Base-by-base conservation (phyloP, 2,113 vertebrate species). In the Apeltes quadracus region DNA sequence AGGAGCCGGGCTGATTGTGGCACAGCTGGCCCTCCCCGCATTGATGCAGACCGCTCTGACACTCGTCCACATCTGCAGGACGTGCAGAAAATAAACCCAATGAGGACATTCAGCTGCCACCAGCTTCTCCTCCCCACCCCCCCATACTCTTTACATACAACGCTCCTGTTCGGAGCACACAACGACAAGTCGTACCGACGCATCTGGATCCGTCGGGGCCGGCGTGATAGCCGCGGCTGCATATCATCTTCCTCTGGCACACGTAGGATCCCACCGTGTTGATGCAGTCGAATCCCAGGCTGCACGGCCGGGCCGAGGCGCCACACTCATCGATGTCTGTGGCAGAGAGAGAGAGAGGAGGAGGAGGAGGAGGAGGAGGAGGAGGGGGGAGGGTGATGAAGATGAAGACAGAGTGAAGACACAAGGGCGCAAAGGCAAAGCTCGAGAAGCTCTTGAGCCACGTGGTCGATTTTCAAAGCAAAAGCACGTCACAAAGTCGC, bases 231-330 rank as follows among this genome's bases (percentile, higher is more conserved):
- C 97, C 97, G 0, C 93, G 93, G 84, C 94, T 92, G 41, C 97
- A 99, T 1, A 92, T 89, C 78, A 85, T 88, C 88, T 93, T 95
- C 84, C 94, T 92, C 83, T 96, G 96, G 88, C 97, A 99, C 1
- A 88, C 91, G 89, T 95, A 98, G 27, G 97, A 99, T 14, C 97
- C 97, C 75, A 94, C 92, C 0, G 96, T 98, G 91, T 99, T 99
- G 90, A 97, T 69, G 69, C 97, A 99, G 92, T 91, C 95, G 87
- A 95, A 97, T 44, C 94, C 95, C 0, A 91, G 77, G 55, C 92
- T 94, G n/a, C 97, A 99, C 0, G 96, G 94, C 82, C 91, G 94
- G 0, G 92, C 63, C 20, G 93, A 79, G 0, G 92, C 89, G 0
- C 81, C 90, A 73, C 93, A 94, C 84, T 94, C 93, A 44, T 94